A percentile compares a stretch with the other conserved stretches of the same genome.
Evolutionary conservation across 2,888 invertebrate genomes (phyloP).

Genomic region (Campoplex nolae): DNA sequence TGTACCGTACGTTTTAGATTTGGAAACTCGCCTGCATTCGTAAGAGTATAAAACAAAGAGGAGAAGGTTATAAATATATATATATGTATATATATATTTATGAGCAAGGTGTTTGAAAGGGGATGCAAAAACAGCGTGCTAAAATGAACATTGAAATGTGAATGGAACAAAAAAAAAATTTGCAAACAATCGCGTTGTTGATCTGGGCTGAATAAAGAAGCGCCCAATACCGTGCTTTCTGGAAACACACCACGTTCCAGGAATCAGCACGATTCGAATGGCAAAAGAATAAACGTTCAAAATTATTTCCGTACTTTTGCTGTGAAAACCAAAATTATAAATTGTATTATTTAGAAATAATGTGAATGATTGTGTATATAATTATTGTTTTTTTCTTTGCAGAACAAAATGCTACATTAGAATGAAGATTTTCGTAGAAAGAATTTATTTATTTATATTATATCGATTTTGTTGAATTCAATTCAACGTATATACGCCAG

Average conservation of each 20-base stretch:
- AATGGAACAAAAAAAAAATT: background rate
- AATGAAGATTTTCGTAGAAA: background rate
- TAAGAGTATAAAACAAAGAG: constrained; percentile 19
- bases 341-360: constrained; percentile 10
- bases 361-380: constrained; percentile 10
- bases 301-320: background rate
- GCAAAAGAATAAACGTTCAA: background rate
- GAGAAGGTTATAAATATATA: constrained; percentile 7
- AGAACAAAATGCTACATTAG: constrained; percentile 2
- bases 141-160: background rate
- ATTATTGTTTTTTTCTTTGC: background rate
- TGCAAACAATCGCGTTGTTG: constrained; percentile 8
- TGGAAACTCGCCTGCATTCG: constrained; percentile 40
- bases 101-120: constrained; percentile 15
- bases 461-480: constrained; percentile 22
- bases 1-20: constrained; percentile 25
- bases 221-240: constrained; percentile 22
- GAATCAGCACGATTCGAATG: constrained; percentile 39
- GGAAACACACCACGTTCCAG: constrained; percentile 21
- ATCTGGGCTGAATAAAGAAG: constrained; percentile 11
- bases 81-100: constrained; percentile 41
- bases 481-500: constrained; percentile 7
- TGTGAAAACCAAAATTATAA: constrained; percentile 33
- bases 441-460: constrained; percentile 20
- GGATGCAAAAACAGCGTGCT: background rate